Evolutionary conservation across 2,797 vertebrate species (phyloP), one percentile per base, ranked within the genome.

Genomic region (Denticeps clupeoides): DNA sequence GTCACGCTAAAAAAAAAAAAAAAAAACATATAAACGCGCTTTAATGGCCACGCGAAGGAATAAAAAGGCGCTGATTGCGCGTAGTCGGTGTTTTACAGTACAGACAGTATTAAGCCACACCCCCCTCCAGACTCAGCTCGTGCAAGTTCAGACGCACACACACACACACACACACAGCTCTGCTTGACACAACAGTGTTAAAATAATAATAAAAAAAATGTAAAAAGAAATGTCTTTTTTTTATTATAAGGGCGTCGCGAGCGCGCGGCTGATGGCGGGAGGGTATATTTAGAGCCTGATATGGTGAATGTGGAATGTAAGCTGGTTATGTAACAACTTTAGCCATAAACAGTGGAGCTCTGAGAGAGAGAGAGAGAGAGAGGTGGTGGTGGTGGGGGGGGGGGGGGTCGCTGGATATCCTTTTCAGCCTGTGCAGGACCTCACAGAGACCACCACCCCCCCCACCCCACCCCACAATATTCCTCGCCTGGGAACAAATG

Each of bases 301-400:
- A 85, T 83, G 78, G 82, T 84, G 84, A 86, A 87, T 82, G 83
- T 87, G 88, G 87, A 89, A 89, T 88, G 87, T 87, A 81, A 91
- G 87, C 83, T 78, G 84, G 85, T 93, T 94, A 93, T 91, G 89
- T 93, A 96, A 94, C 88, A 86, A 82, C 85, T 87, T 90, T 91
- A 87, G 87, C 87, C 85, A 89, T 88, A 89, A 92, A 89, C 87
- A 89, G 78, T 82, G 82, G 77, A 74, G 80, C 65, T 72, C 63
- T 32, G 15, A 45, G 35, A 9, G 21, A 35, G 33, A 76, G 38
- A 38, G 35, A 35, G 32, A 79, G 28, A 70, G 47, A 41, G 32
- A 31, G 45, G 41, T 24, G 59, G 58, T 11, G 38, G 35, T 21
- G 35, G 35, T n/a, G 40, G 15, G 5, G 32, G 50, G 40, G 28